Evolutionary conservation across 92 coral and sea anemone genomes (phyloP).

Genomic region (Phenganax stokvisi): DNA sequence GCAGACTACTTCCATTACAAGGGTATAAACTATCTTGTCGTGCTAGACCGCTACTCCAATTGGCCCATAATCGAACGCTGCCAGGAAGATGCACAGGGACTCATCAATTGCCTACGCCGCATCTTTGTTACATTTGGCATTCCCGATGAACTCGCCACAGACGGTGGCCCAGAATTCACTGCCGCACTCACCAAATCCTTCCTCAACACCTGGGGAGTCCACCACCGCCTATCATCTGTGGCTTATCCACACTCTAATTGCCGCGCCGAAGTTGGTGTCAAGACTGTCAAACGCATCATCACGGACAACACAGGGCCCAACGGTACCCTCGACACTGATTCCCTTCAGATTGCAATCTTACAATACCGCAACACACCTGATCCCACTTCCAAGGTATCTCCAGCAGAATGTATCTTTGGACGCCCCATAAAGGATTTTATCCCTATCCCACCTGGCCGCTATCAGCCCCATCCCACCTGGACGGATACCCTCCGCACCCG

Average conservation of each 20-base stretch:
- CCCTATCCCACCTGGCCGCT: conserved; percentile 2
- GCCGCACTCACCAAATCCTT: not conserved
- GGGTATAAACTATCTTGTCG: conserved; percentile 51
- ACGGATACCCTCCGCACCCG: not conserved
- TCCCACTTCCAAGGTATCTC: conserved; percentile 18
- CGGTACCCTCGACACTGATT: conserved; percentile 12
- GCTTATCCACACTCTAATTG: conserved; percentile 13
- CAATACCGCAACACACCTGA: too few species aligned
- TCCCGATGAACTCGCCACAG: conserved; percentile 40
- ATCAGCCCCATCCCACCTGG: conserved; percentile 17
- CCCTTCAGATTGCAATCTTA: not conserved
- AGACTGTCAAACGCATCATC: conserved; percentile 4
- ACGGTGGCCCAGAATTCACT: not conserved
- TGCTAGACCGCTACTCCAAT: conserved; percentile 57
- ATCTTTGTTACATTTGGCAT: conserved; percentile 53
- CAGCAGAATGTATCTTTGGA: conserved; percentile 28
- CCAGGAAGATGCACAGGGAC: conserved; percentile 46
- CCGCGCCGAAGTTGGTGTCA: conserved; percentile 14
- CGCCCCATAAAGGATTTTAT: conserved; percentile 6
- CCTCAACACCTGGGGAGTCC: conserved; percentile 15
- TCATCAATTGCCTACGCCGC: conserved; percentile 43
- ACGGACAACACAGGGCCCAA: conserved; percentile 15
- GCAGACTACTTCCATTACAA: conserved; percentile 49
- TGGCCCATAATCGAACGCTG: conserved; percentile 57
- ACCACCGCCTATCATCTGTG: not conserved